phyloP scores from a whole-genome alignment of 2,113 vertebrate species.

The Notarius quadriscutis region DNA sequence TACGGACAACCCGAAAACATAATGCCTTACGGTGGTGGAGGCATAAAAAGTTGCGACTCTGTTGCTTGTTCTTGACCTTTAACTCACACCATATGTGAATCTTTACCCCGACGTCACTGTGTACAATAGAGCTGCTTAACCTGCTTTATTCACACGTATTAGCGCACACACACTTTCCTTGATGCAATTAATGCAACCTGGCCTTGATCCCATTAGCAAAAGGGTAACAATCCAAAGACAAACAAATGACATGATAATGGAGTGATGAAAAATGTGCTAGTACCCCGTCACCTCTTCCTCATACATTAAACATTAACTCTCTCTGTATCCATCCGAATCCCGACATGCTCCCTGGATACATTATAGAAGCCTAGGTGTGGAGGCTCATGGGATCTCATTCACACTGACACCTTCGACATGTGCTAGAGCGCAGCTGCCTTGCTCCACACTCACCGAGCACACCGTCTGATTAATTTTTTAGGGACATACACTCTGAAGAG shows the following conservation, averaged over 20 bases:
- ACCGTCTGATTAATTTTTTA: conserved; percentile 36
- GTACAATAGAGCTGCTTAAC: conserved; percentile 54
- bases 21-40: too few relatives aligned
- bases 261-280: background rate
- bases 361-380: background rate
- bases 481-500: background rate
- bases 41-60: background rate
- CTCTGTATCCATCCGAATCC: background rate
- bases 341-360: background rate
- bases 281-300: background rate
- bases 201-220: conserved; percentile 26
- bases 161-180: background rate
- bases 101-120: conserved; percentile 62
- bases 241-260: background rate
- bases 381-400: conserved; percentile 14
- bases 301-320: conserved; percentile 9
- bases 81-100: conserved; percentile 48
- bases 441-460: background rate
- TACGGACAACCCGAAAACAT: too few relatives aligned
- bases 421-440: background rate
- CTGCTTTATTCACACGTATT: conserved; percentile 57
- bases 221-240: conserved; percentile 9
- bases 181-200: conserved; percentile 18
- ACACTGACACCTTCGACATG: conserved; percentile 30
- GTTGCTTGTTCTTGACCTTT: conserved; percentile 49